Evolutionary conservation across 2,113 vertebrate genomes (phyloP), one percentile per base, ranked within the genome.

Genomic region (Austrofundulus limnaeus): DNA sequence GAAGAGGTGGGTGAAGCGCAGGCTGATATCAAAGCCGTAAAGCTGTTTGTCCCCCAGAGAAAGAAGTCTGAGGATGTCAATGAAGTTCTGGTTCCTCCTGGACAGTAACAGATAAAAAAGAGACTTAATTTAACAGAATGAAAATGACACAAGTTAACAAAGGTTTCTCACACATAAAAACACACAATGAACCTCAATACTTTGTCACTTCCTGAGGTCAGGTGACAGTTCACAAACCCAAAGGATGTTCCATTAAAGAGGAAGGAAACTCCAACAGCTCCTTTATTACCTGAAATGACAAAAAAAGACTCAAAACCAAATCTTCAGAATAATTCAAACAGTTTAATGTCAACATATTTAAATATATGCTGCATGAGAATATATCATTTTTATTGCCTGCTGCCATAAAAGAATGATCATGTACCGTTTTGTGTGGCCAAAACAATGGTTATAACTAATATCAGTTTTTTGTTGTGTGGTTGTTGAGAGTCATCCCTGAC

Each of bases 191-290:
- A 95, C 94, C 94, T 95, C n/a, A 93, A 77, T 13, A 91, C 90
- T 75, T 95, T 96, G 65, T 96, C 93, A 1, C 89, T 93, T 66
- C 95, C 94, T 0, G 95, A 96, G 47, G 94, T 93, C 85, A 96
- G 86, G 79, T 95, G 95, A 59, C 94, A 95, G 83, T 94, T 95
- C n/a, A 96, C 75, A 16, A 96, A 96, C 11, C 95, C 94, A 0
- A 96, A 92, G 11, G 95, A 94, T 0, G 93, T 95, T 14, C 92
- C 92, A 0, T 85, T 93, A 68, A 95, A 94, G 17, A 92, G 87
- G 77, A 96, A 90, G 21, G 94, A 95, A 50, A 95, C 74, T 0
- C 95, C 95, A 28, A 96, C 93, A 0, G 94, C 94, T 23, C 95
- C 95, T 50, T 95, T 95, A 81, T 94, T 94, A 28, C 95, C 95